Evolutionary conservation across 23 tunicate genomes (phyloP).

Genomic region (Phallusia fumigata): DNA sequence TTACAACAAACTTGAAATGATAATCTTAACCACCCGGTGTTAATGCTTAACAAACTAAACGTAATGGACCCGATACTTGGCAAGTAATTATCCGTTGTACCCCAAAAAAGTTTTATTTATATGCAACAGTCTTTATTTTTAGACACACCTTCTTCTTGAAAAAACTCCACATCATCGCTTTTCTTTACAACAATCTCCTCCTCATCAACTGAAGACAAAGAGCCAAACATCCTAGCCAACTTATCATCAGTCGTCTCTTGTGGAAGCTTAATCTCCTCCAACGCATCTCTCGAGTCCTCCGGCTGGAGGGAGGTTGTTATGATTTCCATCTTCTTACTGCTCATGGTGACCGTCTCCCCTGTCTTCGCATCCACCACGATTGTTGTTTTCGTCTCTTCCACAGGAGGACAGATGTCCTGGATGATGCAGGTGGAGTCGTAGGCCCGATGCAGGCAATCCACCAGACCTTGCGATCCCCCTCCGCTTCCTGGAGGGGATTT

Average conservation of each 20-base stretch:
- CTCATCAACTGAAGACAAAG: background rate
- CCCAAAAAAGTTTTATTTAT: no score
- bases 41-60: no score
- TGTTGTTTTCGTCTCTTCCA: slow-evolving; percentile 15
- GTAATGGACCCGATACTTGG: no score
- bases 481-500: background rate
- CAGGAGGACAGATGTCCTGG: background rate
- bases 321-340: background rate
- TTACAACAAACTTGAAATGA: no score
- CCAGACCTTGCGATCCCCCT: background rate
- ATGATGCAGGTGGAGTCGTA: background rate
- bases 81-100: no score
- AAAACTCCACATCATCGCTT: background rate
- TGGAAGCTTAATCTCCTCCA: slow-evolving; percentile 37
- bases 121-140: no score
- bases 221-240: slow-evolving; percentile 50
- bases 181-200: background rate
- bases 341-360: slow-evolving; percentile 34
- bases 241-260: slow-evolving; percentile 51
- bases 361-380: slow-evolving; percentile 36
- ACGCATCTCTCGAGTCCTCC: background rate
- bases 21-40: no score
- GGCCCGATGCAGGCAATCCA: background rate
- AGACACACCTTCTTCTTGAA: no score
- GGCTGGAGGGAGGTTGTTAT: background rate